Evolutionary conservation across 2,888 invertebrate species (phyloP).

Genomic region (Bimastos eiseni): DNA sequence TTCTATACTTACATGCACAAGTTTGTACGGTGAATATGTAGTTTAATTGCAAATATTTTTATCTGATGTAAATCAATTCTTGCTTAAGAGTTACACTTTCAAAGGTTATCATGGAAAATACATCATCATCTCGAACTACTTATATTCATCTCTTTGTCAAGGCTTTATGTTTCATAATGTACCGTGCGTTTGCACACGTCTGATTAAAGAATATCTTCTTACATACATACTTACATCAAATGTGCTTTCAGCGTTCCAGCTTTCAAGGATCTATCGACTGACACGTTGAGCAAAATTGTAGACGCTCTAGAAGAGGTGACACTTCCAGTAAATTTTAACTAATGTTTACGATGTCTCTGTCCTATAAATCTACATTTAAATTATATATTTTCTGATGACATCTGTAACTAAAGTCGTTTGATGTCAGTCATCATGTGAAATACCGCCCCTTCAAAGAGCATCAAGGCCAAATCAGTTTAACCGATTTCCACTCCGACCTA

Average conservation of each 20-base stretch:
- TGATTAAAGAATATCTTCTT: no score
- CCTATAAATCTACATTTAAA: neutral
- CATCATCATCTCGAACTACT: neutral
- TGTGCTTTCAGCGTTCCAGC: constrained; percentile 85
- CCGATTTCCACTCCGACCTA: no score
- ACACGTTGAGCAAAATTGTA: constrained; percentile 91
- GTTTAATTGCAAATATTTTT: neutral
- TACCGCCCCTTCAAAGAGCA: no score
- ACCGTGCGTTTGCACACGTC: no score
- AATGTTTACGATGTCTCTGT: neutral
- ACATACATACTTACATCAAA: no score
- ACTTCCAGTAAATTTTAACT: neutral
- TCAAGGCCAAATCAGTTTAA: neutral
- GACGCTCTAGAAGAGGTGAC: constrained; percentile 88
- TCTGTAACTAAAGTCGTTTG: neutral
- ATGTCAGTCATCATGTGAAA: no score
- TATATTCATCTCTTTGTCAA: neutral
- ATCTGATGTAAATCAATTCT: neutral
- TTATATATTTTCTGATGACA: neutral
- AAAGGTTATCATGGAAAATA: no score
- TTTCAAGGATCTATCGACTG: constrained; percentile 90
- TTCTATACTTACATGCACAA: no score
- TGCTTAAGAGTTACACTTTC: neutral
- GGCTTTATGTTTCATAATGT: neutral
- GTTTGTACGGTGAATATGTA: no score